A percentile compares a stretch with the other conserved stretches of the same genome.
phyloP scores from a whole-genome alignment of 2,113 vertebrate genomes.

The Poicephalus meyeri region DNA sequence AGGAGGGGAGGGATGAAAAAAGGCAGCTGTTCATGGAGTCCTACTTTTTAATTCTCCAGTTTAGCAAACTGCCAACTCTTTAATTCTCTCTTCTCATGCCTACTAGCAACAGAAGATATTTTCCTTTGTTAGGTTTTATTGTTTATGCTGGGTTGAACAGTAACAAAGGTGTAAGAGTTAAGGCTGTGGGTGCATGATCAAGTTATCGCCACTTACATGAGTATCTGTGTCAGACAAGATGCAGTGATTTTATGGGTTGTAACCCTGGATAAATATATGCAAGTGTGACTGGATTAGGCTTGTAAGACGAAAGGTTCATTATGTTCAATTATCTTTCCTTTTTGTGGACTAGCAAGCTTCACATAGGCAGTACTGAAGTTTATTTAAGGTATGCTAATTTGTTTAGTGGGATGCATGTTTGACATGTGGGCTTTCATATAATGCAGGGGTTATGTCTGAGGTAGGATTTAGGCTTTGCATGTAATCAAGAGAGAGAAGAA shows the following conservation, averaged over 20 bases:
- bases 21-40: not conserved
- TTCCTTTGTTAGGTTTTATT: not conserved
- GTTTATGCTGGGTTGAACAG: not conserved
- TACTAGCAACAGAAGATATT: not conserved
- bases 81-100: not conserved
- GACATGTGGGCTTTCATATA: not conserved
- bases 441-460: not conserved
- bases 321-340: not conserved
- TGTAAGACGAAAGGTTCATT: not conserved
- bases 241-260: not conserved
- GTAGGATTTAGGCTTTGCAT: not conserved
- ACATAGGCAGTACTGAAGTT: not conserved
- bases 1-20: not conserved
- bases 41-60: not conserved
- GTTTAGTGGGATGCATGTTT: not conserved
- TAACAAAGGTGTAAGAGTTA: not conserved
- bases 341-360: not conserved
- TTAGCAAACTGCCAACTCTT: not conserved
- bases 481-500: not conserved
- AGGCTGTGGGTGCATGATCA: not conserved
- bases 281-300: not conserved
- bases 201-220: not conserved
- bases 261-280: not conserved
- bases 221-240: not conserved
- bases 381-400: not conserved